Evolutionary conservation across 2,888 invertebrate genomes (phyloP).

Genomic region (Pardosa pseudoannulata): DNA sequence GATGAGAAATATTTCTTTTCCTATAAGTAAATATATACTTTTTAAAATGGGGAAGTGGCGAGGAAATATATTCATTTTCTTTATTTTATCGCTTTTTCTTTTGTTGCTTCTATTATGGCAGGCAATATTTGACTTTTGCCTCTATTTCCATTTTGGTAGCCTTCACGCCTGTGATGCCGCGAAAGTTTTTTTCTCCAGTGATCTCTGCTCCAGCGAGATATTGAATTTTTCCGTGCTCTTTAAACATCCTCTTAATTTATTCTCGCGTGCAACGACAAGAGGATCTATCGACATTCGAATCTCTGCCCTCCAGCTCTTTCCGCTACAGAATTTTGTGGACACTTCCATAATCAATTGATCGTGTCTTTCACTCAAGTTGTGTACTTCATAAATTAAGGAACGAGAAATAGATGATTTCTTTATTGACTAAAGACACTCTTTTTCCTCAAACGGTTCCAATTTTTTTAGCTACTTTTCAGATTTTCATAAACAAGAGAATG

Average conservation of each 20-base stretch:
- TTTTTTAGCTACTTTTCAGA: background rate
- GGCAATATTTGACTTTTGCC: slow-evolving; percentile 11
- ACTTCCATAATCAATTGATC: slow-evolving; percentile 8
- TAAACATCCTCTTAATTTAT: slow-evolving; percentile 33
- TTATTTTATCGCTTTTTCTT: background rate
- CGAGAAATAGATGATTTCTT: slow-evolving; percentile 1
- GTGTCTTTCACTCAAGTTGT: slow-evolving; percentile 8
- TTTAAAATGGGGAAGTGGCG: background rate
- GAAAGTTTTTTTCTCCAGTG: background rate
- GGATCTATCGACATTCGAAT: background rate
- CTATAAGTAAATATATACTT: background rate
- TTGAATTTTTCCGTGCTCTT: slow-evolving; percentile 29
- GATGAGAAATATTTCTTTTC: background rate
- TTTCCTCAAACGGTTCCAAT: background rate
- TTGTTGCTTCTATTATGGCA: background rate
- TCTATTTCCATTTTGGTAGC: slow-evolving; percentile 33
- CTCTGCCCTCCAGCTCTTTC: background rate
- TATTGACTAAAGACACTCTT: background rate
- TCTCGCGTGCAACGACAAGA: slow-evolving; percentile 18
- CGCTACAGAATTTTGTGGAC: slow-evolving; percentile 2
- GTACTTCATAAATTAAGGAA: slow-evolving; percentile 15
- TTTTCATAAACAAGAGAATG: too few relatives aligned
- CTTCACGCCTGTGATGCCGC: background rate
- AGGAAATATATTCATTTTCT: background rate
- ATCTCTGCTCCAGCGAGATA: background rate